Base-by-base conservation (phyloP, 2,113 vertebrate genomes). In the Chaenogobius annularis region DNA sequence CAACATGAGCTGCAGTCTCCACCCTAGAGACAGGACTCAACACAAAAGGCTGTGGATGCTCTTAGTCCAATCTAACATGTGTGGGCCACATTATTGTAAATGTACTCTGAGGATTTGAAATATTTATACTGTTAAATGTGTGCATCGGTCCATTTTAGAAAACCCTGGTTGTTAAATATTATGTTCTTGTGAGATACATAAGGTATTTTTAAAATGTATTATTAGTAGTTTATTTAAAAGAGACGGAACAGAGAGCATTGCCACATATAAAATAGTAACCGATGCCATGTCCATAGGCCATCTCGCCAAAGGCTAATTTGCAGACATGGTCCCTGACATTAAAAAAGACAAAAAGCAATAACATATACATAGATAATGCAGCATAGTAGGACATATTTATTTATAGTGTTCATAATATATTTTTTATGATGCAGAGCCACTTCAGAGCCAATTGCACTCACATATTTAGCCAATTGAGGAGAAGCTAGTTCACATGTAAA, bases 401-500 rank as follows among this genome's bases (percentile, higher is more conserved):
- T 31, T 31, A 31, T 31, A 31, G 26, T 31, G 26, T 31, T 31
- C 26, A 31, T 31, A 31, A 31, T 31, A 31, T 31, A 31, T 31
- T 31, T 86, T 77, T 58, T 75, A 76, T 66, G 76, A 88, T 84
- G 79, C 87, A 83, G 78, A 82, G 84, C 87, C 55, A 72, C 54
- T 50, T 66, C 3, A 54, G 61, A 72, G 75, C 40, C 85, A 85
- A 88, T 87, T 87, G 82, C 81, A 31, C 15, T 79, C 13, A 26
- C 12, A 22, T 54, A 54, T 54, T n/a, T 54, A 54, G 17, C 50
- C n/a, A 19, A 17, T 17, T 19, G 12, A 50, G 48, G 6, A 50
- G 19, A 52, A 50, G 19, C 47, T 50, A 50, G 47, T 17, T 14
- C 17, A 50, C 15, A 19, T 19, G 15, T 50, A 19, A 11, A 55